Conservation (phyloP, 2,113 vertebrate species). For the Daboia siamensis region DNA sequence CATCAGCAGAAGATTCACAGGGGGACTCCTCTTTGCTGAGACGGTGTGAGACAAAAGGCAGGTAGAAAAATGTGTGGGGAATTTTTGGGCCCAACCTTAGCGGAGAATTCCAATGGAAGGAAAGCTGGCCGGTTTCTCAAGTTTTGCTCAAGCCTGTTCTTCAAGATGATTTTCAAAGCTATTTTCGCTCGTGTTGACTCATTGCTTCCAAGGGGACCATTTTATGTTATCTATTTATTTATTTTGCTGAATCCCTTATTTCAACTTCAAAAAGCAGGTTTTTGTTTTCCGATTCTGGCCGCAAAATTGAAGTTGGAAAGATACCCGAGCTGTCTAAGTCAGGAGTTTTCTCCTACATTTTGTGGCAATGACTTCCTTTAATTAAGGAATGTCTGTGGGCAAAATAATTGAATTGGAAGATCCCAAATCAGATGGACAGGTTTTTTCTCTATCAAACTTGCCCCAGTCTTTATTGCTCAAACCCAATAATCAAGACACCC, state of each 20-base stretch:
- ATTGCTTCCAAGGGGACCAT: background rate
- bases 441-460: background rate
- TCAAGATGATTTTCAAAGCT: background rate
- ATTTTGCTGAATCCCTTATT: background rate
- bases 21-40: background rate
- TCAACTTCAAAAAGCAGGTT: background rate
- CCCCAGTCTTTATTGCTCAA: background rate
- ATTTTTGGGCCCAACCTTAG: background rate
- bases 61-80: background rate
- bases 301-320: background rate
- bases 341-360: background rate
- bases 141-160: background rate
- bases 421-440: background rate
- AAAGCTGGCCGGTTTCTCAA: background rate
- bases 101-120: background rate
- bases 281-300: background rate
- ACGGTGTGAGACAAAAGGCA: background rate
- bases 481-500: background rate
- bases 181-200: background rate
- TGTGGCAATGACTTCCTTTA: background rate
- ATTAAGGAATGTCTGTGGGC: background rate
- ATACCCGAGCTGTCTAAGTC: background rate
- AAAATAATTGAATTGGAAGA: background rate
- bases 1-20: background rate
- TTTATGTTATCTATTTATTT: background rate